These are phyloP conservation scores for Microcebus murinus DNA, from an alignment of 2,113 vertebrate species.

Conservation along the genomic window DNA sequence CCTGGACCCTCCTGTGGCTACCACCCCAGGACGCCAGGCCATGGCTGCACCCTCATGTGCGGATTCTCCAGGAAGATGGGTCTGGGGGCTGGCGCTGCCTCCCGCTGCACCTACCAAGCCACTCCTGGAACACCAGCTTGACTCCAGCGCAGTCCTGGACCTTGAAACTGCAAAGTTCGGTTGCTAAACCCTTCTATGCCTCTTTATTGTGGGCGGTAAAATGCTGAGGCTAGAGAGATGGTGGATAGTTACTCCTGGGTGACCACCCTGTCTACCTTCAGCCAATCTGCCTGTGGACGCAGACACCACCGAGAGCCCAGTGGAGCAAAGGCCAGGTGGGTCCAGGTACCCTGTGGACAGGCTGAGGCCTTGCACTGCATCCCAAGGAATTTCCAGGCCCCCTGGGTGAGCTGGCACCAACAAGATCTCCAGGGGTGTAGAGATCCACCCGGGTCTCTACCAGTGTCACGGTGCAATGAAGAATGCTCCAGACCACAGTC, in stretches of 20 bases:
- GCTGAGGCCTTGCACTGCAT: neutral
- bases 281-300: neutral
- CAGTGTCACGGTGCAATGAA: too few species aligned
- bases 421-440: neutral
- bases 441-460: too few species aligned
- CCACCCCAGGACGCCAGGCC: neutral
- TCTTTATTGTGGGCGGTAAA: neutral
- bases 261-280: neutral
- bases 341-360: neutral
- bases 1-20: neutral
- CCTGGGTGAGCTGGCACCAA: constrained; percentile 69
- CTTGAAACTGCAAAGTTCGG: neutral
- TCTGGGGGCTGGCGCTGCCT: neutral
- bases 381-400: constrained; percentile 59
- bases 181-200: neutral
- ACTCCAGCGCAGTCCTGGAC: neutral
- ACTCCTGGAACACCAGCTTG: rapidly evolving
- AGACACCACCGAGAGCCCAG: neutral
- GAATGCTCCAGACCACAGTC: too few species aligned
- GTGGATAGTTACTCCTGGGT: neutral
- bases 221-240: neutral
- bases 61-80: neutral
- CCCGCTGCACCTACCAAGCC: neutral
- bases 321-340: constrained; percentile 56
- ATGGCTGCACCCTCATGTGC: rapidly evolving